Conservation (phyloP, 1,140 invertebrate genomes). For the Muscidifurax raptorellus region DNA sequence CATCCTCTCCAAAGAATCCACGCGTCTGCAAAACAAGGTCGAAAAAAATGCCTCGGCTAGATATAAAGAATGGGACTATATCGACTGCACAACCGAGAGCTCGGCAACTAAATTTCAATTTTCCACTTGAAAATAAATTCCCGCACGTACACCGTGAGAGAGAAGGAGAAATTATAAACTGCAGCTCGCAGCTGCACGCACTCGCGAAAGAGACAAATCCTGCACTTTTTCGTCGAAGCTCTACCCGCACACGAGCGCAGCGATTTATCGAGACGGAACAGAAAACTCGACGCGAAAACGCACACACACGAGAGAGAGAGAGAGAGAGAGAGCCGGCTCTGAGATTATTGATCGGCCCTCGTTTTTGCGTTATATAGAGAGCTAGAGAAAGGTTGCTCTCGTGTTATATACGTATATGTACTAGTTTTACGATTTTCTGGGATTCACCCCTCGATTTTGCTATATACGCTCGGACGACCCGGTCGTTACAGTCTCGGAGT, state of each 20-base stretch:
- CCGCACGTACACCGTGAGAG: not conserved
- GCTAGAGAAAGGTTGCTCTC: too few relatives aligned
- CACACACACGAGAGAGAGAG: not conserved
- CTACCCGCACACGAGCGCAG: not conserved
- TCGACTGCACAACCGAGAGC: not conserved
- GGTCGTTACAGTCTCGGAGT: slow-evolving; percentile 26
- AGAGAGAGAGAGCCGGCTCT: too few relatives aligned
- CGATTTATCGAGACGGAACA: slow-evolving; percentile 32
- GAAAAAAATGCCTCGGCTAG: not conserved
- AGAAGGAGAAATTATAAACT: not conserved
- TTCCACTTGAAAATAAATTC: slow-evolving; percentile 37
- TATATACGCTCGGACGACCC: not conserved
- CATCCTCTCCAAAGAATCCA: not conserved
- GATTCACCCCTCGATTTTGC: slow-evolving; percentile 6
- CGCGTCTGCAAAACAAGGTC: not conserved
- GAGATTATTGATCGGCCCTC: slow-evolving; percentile 42
- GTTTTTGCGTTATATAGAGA: not conserved
- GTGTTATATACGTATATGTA: not conserved
- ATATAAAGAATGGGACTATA: not conserved
- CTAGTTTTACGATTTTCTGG: slow-evolving; percentile 41
- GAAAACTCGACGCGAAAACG: slow-evolving; percentile 1
- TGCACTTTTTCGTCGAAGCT: slow-evolving; percentile 16
- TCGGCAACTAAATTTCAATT: slow-evolving; percentile 39
- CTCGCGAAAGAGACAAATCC: slow-evolving; percentile 16
- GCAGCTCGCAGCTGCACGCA: not conserved